Conservation (phyloP, 2,113 vertebrate species). For the Tupaia chinensis region DNA sequence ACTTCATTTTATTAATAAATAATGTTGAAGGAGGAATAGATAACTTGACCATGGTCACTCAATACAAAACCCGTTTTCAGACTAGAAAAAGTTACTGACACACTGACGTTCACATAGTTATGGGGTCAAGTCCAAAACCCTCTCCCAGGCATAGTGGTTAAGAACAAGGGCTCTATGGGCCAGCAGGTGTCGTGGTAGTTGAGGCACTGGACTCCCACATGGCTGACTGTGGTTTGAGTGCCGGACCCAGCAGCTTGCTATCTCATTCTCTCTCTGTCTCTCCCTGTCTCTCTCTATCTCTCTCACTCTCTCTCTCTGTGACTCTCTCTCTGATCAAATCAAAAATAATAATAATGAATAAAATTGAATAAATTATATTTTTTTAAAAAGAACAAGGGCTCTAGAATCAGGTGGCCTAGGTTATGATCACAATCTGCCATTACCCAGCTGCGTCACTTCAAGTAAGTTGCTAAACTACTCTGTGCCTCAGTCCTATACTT, state of each 20-base stretch:
- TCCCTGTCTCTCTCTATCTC: no score
- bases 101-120: neutral
- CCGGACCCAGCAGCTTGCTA: no score
- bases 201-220: no score
- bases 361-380: neutral
- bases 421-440: neutral
- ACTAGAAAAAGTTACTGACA: neutral
- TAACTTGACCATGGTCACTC: neutral
- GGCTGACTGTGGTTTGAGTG: no score
- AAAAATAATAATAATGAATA: no score
- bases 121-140: neutral
- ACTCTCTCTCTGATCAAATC: no score
- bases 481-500: neutral
- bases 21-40: neutral
- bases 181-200: no score
- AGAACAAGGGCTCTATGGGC: neutral
- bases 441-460: neutral
- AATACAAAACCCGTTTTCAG: conserved; percentile 24
- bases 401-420: neutral
- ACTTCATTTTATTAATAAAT: conserved; percentile 16
- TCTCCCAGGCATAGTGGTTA: neutral
- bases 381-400: neutral
- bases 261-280: no score
- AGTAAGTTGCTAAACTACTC: neutral
- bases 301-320: no score